A percentile compares a stretch with the other conserved stretches of the same genome.
Conservation (phyloP, 2,113 vertebrate genomes). For the Tyto alba region DNA sequence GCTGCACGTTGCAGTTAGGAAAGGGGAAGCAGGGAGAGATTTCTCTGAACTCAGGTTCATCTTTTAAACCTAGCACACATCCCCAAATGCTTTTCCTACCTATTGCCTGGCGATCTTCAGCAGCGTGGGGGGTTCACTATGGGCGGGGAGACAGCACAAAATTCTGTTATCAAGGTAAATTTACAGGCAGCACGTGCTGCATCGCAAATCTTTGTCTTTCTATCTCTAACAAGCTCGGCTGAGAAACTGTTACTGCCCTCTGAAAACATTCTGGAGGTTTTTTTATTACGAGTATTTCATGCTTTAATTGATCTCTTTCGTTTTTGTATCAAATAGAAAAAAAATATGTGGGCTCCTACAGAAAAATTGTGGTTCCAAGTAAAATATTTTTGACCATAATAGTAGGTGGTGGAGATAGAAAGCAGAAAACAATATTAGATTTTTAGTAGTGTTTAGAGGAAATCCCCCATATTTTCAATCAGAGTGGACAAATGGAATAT, state of each 20-base stretch:
- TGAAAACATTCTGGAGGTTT: background rate
- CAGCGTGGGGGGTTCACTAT: fast-evolving
- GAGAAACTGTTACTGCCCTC: background rate
- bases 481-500: background rate
- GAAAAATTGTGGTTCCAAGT: background rate
- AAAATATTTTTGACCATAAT: background rate
- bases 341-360: background rate
- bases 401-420: background rate
- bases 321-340: background rate
- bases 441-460: background rate
- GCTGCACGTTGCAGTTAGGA: background rate
- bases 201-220: background rate
- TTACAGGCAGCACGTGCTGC: background rate
- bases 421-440: background rate
- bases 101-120: background rate
- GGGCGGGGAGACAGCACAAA: background rate
- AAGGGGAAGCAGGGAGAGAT: background rate
- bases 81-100: background rate
- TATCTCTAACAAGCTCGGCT: too few relatives aligned
- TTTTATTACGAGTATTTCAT: background rate
- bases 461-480: background rate
- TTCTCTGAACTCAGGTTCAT: background rate
- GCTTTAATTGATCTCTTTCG: background rate
- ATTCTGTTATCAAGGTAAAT: background rate
- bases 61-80: background rate